Evolutionary conservation across 1,140 invertebrate genomes (phyloP), one percentile per base, ranked within the genome.

Genomic region (Zaprionus nigranus): DNA sequence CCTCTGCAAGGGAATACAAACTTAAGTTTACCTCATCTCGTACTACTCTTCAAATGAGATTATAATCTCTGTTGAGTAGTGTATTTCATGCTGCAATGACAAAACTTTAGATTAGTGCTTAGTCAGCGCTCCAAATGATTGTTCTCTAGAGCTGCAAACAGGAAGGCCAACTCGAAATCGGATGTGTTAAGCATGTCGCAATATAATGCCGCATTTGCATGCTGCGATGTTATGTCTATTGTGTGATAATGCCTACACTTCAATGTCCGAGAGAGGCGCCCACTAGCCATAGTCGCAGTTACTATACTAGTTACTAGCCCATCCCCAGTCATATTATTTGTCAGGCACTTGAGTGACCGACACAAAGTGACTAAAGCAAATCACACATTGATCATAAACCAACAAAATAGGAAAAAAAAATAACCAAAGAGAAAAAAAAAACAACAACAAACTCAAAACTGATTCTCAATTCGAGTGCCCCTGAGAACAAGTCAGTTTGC

Each of bases 381-480:
- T 57, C 79, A 54, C 64, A 76, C 65, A 65, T 65, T 75, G 64
- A 70, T 73, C 79, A 87, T 60, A 53, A 58, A 79, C 66, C 57
- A 67, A 63, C 82, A 82, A 75, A 65, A 59, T 59, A 54, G 43
- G 40, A 43, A 60, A 57, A n/a, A 60, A 59, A 64, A 28, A 17
- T n/a, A n/a, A 15, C 43, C 30, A 62, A 54, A 22, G 13, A 54
- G 24, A 43, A 54, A 6, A 22, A 60, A 28, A 24, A 65, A 57
- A 34, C 12, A n/a, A 13, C 30, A 43, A 65, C 56, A 34, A 57
- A 24, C 78, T 53, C 34, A 64, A 24, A 43, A 46, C n/a, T 12
- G 46, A 51, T 51, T 22, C 63, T 28, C 70, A 69, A 24, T 28
- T 43, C 36, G 38, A 56, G 71, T 81, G 78, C 56, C 70, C 46